Percentiles rank a stretch among this genome's conserved stretches.
Conservation (phyloP, 1,140 invertebrate species). For the Drosophila tristis region DNA sequence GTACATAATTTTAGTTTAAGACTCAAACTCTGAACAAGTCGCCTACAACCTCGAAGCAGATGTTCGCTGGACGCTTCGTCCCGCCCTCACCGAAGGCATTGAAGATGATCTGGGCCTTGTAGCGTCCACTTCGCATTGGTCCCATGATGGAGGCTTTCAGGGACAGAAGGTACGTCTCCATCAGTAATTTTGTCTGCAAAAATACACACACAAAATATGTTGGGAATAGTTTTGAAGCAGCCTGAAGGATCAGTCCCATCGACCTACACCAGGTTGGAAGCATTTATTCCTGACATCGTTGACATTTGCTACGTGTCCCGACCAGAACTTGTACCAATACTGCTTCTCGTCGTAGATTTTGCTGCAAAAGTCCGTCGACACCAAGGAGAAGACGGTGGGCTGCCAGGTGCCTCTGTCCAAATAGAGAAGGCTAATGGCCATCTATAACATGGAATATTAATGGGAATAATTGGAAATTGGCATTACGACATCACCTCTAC, state of each 20-base stretch:
- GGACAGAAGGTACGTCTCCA: background rate
- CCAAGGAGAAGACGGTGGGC: slow-evolving; percentile 1
- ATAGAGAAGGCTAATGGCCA: background rate
- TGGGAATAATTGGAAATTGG: background rate
- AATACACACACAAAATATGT: background rate
- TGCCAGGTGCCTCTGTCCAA: slow-evolving; percentile 25
- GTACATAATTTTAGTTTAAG: slow-evolving; percentile 62
- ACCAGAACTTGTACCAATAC: slow-evolving; percentile 22
- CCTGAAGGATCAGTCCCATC: background rate
- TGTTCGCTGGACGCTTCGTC: background rate
- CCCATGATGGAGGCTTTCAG: background rate
- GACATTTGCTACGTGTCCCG: slow-evolving; percentile 11
- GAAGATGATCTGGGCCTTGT: background rate
- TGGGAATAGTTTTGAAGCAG: background rate
- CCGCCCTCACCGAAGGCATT: background rate
- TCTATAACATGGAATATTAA: slow-evolving; percentile 1
- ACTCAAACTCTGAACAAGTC: background rate
- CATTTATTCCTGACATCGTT: slow-evolving; percentile 22
- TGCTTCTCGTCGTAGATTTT: slow-evolving; percentile 29
- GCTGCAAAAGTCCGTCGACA: slow-evolving; percentile 3
- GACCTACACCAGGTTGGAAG: slow-evolving; percentile 34
- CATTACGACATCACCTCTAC: background rate
- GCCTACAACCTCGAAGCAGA: background rate
- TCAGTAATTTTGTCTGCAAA: slow-evolving; percentile 1
- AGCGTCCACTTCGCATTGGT: background rate